Evolutionary conservation across 2,888 invertebrate genomes (phyloP).

Genomic region (Nomada fucata): DNA sequence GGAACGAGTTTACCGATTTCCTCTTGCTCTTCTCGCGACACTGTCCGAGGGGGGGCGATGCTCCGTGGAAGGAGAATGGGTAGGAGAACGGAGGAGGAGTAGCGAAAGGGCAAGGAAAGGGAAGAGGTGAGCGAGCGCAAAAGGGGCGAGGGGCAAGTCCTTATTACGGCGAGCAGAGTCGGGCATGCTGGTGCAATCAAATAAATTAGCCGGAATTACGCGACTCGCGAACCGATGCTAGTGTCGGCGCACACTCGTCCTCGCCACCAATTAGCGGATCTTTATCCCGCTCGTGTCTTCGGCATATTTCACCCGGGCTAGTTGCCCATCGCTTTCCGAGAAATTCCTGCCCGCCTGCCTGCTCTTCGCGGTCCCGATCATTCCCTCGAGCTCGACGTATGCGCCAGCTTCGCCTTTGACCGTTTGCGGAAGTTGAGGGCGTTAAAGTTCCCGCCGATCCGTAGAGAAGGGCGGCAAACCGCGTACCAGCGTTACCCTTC

Average conservation of each 20-base stretch:
- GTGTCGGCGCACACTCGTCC: constrained; percentile 64
- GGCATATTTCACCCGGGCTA: constrained; percentile 56
- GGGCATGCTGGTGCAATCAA: constrained; percentile 75
- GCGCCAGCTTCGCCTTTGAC: no score
- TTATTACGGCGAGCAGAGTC: constrained; percentile 68
- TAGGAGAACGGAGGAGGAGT: background rate
- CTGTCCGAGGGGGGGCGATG: background rate
- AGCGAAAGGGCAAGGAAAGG: background rate
- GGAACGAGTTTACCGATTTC: constrained; percentile 2
- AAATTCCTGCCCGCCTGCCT: constrained; percentile 49
- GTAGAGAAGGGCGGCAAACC: background rate
- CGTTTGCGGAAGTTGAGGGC: background rate
- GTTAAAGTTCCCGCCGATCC: background rate
- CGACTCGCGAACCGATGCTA: constrained; percentile 61
- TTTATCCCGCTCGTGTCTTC: constrained; percentile 67
- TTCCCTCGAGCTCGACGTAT: background rate
- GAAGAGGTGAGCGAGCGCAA: constrained; percentile 29
- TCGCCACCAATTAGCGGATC: constrained; percentile 75
- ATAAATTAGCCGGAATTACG: constrained; percentile 80
- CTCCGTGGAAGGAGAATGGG: constrained; percentile 16
- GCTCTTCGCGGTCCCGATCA: constrained; percentile 6
- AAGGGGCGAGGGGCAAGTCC: constrained; percentile 54
- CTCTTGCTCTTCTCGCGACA: background rate
- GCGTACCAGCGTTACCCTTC: background rate
- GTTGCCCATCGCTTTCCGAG: constrained; percentile 62